These are phyloP conservation scores for Pseudocheirus occidentalis DNA, from an alignment of 2,797 vertebrate species.

Conservation along the genomic window DNA sequence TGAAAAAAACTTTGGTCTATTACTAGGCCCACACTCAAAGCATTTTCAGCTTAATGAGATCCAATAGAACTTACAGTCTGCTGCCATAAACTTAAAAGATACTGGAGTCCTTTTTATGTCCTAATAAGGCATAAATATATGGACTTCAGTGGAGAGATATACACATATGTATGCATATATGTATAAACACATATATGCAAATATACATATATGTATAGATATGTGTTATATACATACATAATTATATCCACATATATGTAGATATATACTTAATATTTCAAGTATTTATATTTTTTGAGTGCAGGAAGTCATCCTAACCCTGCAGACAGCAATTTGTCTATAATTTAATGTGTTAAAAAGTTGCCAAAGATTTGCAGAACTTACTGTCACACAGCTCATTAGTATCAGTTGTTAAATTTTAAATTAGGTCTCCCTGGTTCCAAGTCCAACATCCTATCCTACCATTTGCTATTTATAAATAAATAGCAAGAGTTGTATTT, in stretches of 20 bases:
- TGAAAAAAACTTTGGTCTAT: neutral
- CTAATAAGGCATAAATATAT: neutral
- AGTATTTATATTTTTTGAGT: neutral
- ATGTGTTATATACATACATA: too few species aligned
- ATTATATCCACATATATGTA: too few species aligned
- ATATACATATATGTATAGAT: too few species aligned
- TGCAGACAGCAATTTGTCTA: neutral
- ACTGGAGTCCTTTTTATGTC: neutral
- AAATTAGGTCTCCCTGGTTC: neutral
- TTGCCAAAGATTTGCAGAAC: neutral
- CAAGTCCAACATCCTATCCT: neutral
- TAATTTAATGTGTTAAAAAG: neutral
- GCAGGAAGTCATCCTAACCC: neutral
- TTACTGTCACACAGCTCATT: neutral
- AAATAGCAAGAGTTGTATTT: conserved; percentile 47
- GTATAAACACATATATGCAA: too few species aligned
- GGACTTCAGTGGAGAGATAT: neutral
- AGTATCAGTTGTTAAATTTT: neutral
- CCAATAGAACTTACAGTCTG: too few species aligned
- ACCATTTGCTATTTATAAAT: neutral
- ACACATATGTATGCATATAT: too few species aligned
- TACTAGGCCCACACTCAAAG: neutral
- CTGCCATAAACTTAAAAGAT: neutral
- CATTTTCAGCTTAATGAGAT: neutral
- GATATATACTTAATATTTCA: neutral